These are phyloP conservation scores for Parambassis ranga DNA, from an alignment of 2,797 vertebrate species.

Conservation along the genomic window DNA sequence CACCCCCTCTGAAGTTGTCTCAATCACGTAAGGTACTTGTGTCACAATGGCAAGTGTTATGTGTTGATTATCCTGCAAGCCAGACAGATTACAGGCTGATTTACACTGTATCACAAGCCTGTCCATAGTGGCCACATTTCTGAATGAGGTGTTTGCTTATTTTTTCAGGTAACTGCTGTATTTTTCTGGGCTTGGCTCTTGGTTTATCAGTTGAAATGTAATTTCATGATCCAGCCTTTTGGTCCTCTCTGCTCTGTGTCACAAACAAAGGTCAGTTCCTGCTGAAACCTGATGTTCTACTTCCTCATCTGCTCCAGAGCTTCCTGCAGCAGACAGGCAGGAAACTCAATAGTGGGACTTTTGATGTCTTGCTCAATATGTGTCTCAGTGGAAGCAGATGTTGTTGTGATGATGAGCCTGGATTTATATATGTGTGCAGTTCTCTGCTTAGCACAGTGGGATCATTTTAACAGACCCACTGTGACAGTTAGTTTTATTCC, in stretches of 20 bases:
- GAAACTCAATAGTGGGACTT: conserved; percentile 28
- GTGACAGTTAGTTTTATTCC: background rate
- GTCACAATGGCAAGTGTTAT: conserved; percentile 44
- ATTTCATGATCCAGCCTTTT: conserved; percentile 16
- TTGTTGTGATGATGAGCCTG: background rate
- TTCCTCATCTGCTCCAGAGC: conserved; percentile 70
- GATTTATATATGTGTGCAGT: background rate
- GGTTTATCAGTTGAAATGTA: background rate
- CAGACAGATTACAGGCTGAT: conserved; percentile 36
- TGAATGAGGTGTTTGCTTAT: background rate
- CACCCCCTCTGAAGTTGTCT: conserved; percentile 1
- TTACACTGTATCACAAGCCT: conserved; percentile 5
- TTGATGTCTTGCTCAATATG: conserved; percentile 28
- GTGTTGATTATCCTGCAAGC: conserved; percentile 24
- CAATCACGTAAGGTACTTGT: conserved; percentile 1
- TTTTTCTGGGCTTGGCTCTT: background rate
- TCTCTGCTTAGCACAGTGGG: background rate
- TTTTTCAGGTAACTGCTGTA: too few relatives aligned
- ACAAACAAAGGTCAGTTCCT: conserved; percentile 60
- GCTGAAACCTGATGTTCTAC: conserved; percentile 65
- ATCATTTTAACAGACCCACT: background rate
- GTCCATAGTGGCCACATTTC: background rate
- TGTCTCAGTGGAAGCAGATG: conserved; percentile 21
- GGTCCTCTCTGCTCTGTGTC: conserved; percentile 48
- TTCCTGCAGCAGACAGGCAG: conserved; percentile 66